Percentiles rank a stretch among this genome's conserved stretches.
phyloP scores from a whole-genome alignment of 1,140 invertebrate genomes.

The Pogonomyrmex barbatus region DNA sequence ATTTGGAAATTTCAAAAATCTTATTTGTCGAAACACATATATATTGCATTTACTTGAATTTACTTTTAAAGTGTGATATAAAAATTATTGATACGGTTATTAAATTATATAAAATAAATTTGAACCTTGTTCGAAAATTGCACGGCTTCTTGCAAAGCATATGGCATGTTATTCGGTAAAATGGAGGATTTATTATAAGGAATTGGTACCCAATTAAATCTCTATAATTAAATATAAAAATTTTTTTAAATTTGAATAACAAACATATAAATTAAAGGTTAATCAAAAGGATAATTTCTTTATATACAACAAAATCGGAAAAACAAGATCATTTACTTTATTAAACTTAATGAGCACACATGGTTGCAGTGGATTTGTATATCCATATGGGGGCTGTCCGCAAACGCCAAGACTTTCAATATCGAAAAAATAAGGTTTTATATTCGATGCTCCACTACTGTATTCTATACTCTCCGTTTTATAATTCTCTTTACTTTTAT shows the following conservation, averaged over 20 bases:
- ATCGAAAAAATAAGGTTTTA: conserved; percentile 78
- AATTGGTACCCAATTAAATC: conserved; percentile 91
- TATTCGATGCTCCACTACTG: neutral
- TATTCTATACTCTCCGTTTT: conserved; percentile 25
- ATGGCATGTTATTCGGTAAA: conserved; percentile 89
- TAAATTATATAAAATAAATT: neutral
- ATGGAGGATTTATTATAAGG: conserved; percentile 88
- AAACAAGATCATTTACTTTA: conserved; percentile 86
- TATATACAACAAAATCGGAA: neutral
- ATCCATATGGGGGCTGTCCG: conserved; percentile 88
- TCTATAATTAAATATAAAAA: conserved; percentile 81
- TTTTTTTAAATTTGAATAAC: neutral
- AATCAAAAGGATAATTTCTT: neutral
- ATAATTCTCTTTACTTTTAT: conserved; percentile 66
- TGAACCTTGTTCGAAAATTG: conserved; percentile 75
- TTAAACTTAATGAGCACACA: conserved; percentile 95
- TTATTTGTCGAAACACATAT: conserved; percentile 26
- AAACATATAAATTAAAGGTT: neutral
- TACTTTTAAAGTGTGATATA: neutral
- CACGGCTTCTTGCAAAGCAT: conserved; percentile 87
- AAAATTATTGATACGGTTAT: neutral
- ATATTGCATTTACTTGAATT: neutral
- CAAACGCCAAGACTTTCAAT: conserved; percentile 73
- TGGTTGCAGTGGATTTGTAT: conserved; percentile 87
- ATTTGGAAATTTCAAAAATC: neutral